Percentiles rank a stretch among this genome's conserved stretches.
phyloP scores from a whole-genome alignment of 2,888 invertebrate species.

The Podabrus alpinus region DNA sequence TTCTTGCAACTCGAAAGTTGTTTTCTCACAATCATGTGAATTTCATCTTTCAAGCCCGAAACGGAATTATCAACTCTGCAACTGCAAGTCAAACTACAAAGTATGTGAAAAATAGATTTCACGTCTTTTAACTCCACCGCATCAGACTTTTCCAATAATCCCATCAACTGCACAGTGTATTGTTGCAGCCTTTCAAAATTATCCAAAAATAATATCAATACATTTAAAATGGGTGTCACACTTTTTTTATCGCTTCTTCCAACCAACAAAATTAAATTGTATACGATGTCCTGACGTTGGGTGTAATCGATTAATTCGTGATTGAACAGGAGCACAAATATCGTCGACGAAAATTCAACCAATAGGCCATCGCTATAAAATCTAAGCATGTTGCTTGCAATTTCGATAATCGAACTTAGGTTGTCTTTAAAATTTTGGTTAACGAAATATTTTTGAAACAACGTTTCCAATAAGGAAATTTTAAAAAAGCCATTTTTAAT shows the following conservation, averaged over 20 bases:
- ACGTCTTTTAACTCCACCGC: conserved; percentile 74
- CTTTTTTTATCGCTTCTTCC: conserved; percentile 43
- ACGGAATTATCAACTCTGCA: conserved; percentile 53
- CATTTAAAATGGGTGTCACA: conserved; percentile 40
- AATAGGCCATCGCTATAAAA: conserved; percentile 58
- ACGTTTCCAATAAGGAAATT: conserved; percentile 60
- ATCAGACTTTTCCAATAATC: conserved; percentile 75
- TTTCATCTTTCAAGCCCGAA: conserved; percentile 73
- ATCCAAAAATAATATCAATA: conserved; percentile 40
- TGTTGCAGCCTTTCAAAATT: conserved; percentile 59
- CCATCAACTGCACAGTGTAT: conserved; percentile 66
- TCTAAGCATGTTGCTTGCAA: conserved; percentile 62
- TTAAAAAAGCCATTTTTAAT: conserved; percentile 65
- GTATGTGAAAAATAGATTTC: conserved; percentile 75
- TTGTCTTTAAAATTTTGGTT: conserved; percentile 58
- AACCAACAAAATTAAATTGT: conserved; percentile 44
- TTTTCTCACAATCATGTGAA: conserved; percentile 84
- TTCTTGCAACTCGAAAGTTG: conserved; percentile 72
- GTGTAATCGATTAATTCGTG: conserved; percentile 41
- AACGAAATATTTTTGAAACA: conserved; percentile 60
- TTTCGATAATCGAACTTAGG: conserved; percentile 60
- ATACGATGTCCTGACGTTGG: conserved; percentile 46
- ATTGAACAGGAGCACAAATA: conserved; percentile 61
- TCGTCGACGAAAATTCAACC: conserved; percentile 62
- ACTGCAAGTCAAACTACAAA: conserved; percentile 75